Evolutionary conservation across 2,113 vertebrate species (phyloP).

Genomic region (Ochotona curzoniae): DNA sequence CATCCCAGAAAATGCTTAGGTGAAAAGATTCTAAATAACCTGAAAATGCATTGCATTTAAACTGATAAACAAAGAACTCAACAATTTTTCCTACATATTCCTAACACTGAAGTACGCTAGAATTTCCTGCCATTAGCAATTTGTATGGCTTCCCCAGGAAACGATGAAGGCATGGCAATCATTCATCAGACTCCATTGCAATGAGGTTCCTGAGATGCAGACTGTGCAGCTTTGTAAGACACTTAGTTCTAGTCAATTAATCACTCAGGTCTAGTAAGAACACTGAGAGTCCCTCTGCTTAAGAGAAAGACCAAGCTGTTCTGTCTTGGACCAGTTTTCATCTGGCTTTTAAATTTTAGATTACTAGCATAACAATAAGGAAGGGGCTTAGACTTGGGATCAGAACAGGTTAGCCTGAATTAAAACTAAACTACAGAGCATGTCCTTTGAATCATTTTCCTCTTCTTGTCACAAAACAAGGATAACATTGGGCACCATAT

Average conservation of each 20-base stretch:
- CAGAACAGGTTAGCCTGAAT: neutral
- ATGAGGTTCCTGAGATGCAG: conserved; percentile 37
- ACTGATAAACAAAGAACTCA: conserved; percentile 31
- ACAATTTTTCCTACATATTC: conserved; percentile 23
- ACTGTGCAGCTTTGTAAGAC: conserved; percentile 3
- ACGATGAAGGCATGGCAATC: conserved; percentile 44
- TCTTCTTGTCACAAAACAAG: neutral
- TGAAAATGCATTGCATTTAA: conserved; percentile 20
- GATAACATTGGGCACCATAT: neutral
- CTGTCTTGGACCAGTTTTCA: neutral
- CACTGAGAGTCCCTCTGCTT: neutral
- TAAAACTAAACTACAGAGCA: neutral
- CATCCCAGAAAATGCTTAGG: neutral
- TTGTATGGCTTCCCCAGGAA: conserved; percentile 56
- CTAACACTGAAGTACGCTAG: conserved; percentile 32
- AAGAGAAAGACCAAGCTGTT: neutral
- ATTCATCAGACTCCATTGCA: conserved; percentile 37
- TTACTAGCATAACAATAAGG: neutral
- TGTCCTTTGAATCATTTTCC: neutral
- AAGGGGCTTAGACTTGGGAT: neutral
- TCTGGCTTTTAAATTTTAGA: neutral
- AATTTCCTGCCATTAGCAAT: conserved; percentile 67
- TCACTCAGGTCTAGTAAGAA: conserved; percentile 13
- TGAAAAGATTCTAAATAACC: neutral
- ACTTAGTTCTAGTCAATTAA: conserved; percentile 50